Base-by-base conservation (phyloP, 1,140 invertebrate genomes). In the Caenorhabditis latens region DNA sequence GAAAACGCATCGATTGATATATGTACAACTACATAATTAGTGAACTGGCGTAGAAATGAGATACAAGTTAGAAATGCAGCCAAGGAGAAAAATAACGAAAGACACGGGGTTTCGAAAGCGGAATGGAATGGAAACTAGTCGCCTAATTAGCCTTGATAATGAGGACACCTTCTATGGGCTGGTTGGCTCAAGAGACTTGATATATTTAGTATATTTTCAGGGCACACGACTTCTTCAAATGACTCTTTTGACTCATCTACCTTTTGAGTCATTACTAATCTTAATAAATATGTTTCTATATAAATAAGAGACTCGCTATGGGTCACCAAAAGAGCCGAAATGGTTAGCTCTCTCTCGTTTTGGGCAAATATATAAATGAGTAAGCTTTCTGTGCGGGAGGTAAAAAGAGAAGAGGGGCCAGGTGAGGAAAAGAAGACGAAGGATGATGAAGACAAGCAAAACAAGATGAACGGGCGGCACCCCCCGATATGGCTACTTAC, bases 91-190 rank as follows among this genome's bases (percentile, higher is more conserved):
- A 79, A 71, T 19, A 40, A 79, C 46, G 40, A 50, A 5, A 19
- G 65, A n/a, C 9, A 19, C 4, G 42, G 65, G n/a, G 43, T 63
- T 13, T 63, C 32, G 11, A 32, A 63, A 24, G 61, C 8, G n/a
- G 32, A 24, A 63, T 7, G 42, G n/a, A 21, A 6, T 5, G 67
- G 9, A 79, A 79, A 79, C 71, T 53, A 8, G 46, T 53, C 46
- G 11, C 43, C 71, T 79, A 79, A 79, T 79, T 79, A 79, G 71
- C 46, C 14, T 79, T 79, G 71, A 79, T 79, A 79, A 79, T 79
- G 71, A 79, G 71, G 71, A 79, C 71, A 79, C 21, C 65, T 71
- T 32, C 43, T 71, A 46, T 46, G 71, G 71, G 50, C 16, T 48
- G 43, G 0, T 21, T 79, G 71, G 71, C 71, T 63, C 61, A 21